Evolutionary conservation across 2,113 vertebrate genomes (phyloP), one percentile per base, ranked within the genome.

Genomic region (Scalopus aquaticus): DNA sequence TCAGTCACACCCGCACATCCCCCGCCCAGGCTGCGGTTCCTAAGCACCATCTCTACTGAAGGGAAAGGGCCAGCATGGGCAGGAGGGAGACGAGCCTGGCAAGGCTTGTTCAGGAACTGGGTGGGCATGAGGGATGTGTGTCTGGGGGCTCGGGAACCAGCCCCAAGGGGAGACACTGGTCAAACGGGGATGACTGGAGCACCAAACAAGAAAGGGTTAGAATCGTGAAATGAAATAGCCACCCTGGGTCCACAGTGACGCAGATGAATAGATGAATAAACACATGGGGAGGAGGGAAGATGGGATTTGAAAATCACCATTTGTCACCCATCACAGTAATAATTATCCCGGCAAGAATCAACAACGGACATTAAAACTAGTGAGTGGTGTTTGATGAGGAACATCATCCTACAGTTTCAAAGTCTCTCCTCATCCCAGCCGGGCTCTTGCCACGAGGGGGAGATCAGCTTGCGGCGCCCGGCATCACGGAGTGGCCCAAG

Each of bases 111-210:
- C 86, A 6, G 73, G 19, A 30, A 11, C 11, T 0, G 24, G 39
- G 54, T 37, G 3, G 2, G n/a, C 60, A n/a, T 0, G 2, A 9
- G 4, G 60, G 58, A n/a, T 15, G 13, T 3, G 0, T 0, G 26
- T 62, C 42, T 44, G 6, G 5, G 9, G 39, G 13, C 20, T 19
- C 1, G 9, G 89, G n/a, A n/a, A 32, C 42, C 64, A 16, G 76
- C 6, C 9, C 9, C 1, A 17, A 28, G 44, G 44, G 35, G 24
- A 3, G 4, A 16, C 3, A 0, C 64, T 26, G 15, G 64, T 35
- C 44, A 44, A 6, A 24, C 1, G 0, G 10, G 74, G 58, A n/a
- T 28, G 6, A 19, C 7, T 19, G 11, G 26, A 20, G 39, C 69
- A 8, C 11, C 30, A 22, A 6, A 32, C 24, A 26, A 42, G 8